These are phyloP conservation scores for Mustelus asterias DNA, from an alignment of 2,113 vertebrate genomes.

Conservation along the genomic window DNA sequence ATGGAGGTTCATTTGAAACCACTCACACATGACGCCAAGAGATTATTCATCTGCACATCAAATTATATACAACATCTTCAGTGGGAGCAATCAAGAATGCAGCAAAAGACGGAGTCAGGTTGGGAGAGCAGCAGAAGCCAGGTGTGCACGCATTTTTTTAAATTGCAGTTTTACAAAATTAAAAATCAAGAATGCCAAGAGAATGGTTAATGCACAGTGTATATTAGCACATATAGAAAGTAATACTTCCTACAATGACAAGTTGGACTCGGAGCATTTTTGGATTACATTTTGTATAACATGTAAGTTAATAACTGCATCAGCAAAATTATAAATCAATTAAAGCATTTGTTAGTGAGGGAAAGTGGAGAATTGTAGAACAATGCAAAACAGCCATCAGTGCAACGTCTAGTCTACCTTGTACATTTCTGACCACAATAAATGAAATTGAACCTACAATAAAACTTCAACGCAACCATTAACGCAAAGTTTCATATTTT, in stretches of 20 bases:
- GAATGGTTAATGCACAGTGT: background rate
- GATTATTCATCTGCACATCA: background rate
- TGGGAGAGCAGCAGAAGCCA: background rate
- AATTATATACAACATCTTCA: background rate
- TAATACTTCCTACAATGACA: background rate
- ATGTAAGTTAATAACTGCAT: too few species aligned
- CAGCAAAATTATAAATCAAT: background rate
- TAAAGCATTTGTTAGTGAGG: conserved; percentile 16
- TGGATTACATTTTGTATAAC: background rate
- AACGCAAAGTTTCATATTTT: background rate
- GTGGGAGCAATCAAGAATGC: background rate
- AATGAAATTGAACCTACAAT: background rate
- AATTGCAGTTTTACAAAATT: background rate
- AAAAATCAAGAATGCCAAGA: background rate
- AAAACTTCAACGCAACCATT: background rate
- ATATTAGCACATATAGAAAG: background rate
- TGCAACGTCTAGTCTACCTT: background rate
- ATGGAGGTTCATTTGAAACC: background rate
- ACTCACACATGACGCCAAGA: background rate
- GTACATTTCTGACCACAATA: background rate
- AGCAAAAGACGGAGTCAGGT: background rate
- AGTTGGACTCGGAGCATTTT: background rate
- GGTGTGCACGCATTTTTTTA: too few species aligned
- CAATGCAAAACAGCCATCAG: background rate
- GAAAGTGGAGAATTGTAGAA: background rate